A percentile compares a stretch with the other conserved stretches of the same genome.
Evolutionary conservation across 2,888 invertebrate species (phyloP).

Genomic region (Limenitis camilla): DNA sequence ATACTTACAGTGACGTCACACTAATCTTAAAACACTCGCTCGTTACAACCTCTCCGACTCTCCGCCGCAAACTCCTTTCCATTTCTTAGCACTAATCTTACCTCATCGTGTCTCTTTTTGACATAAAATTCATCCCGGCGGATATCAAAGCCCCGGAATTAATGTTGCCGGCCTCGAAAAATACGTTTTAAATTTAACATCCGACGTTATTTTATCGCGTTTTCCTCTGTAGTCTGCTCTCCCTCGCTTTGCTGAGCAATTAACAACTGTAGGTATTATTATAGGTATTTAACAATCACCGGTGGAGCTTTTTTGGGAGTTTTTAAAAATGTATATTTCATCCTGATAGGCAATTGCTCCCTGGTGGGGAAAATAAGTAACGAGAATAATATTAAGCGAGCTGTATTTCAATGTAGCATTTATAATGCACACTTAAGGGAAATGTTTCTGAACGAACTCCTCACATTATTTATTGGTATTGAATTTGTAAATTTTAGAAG

Average conservation of each 20-base stretch:
- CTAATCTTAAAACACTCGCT: constrained; percentile 3
- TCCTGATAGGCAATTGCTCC: too few species aligned
- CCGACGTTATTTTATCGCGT: background rate
- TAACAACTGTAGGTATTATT: too few species aligned
- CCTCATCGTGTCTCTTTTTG: constrained; percentile 6
- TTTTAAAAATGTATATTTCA: too few species aligned
- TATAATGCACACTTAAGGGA: background rate
- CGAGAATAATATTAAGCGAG: too few species aligned
- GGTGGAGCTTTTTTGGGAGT: too few species aligned
- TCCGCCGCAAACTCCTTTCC: background rate
- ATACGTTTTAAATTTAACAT: constrained; percentile 2
- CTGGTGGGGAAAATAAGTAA: too few species aligned
- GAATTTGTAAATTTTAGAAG: background rate
- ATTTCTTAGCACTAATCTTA: constrained; percentile 5
- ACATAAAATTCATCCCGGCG: constrained; percentile 9
- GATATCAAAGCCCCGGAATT: constrained; percentile 1
- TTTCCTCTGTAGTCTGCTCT: background rate
- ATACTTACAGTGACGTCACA: background rate
- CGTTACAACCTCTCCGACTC: background rate
- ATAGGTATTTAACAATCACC: too few species aligned
- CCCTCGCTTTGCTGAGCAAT: too few species aligned
- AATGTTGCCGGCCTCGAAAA: constrained; percentile 7
- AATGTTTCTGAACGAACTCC: background rate
- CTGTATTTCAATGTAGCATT: too few species aligned
- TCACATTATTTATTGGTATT: background rate